These are phyloP conservation scores for Mesodorylaimus sp. DNA, from an alignment of 2,888 invertebrate genomes.

Conservation along the genomic window DNA sequence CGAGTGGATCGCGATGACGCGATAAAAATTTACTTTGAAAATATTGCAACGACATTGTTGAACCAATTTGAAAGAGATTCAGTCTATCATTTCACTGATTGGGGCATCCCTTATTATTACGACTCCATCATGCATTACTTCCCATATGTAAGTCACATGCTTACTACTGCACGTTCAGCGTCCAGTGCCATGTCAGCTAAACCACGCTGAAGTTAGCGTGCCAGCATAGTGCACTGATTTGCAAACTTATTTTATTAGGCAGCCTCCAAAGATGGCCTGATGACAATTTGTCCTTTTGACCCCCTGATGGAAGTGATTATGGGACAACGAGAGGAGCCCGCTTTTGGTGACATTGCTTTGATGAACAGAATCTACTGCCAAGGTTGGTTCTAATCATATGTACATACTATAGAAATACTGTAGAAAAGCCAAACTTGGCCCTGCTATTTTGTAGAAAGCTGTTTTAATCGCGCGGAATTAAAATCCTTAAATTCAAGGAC, in stretches of 20 bases:
- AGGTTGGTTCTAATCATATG: slow-evolving; percentile 1
- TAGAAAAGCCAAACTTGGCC: not conserved
- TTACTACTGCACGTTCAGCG: too few species aligned
- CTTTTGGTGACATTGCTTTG: slow-evolving; percentile 8
- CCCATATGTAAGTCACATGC: slow-evolving; percentile 5
- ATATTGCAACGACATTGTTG: slow-evolving; percentile 2
- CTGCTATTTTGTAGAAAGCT: not conserved
- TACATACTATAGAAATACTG: not conserved
- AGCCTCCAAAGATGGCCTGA: not conserved
- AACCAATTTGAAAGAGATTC: slow-evolving; percentile 6
- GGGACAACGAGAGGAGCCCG: slow-evolving; percentile 9
- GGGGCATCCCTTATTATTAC: slow-evolving; percentile 8
- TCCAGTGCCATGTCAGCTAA: too few species aligned
- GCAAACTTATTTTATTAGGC: slow-evolving; percentile 3
- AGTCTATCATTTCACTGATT: slow-evolving; percentile 4
- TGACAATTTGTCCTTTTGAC: slow-evolving; percentile 7
- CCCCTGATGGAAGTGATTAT: slow-evolving; percentile 6
- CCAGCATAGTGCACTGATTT: too few species aligned
- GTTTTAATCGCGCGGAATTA: not conserved
- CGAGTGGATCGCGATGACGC: slow-evolving; percentile 7
- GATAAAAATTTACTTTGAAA: slow-evolving; percentile 1
- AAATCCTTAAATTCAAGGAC: not conserved
- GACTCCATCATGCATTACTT: slow-evolving; percentile 10
- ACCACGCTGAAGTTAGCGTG: not conserved
- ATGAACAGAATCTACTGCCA: slow-evolving; percentile 7